Conservation (phyloP, 2,888 invertebrate species). For the Ashinkailepas kermadecensis region DNA sequence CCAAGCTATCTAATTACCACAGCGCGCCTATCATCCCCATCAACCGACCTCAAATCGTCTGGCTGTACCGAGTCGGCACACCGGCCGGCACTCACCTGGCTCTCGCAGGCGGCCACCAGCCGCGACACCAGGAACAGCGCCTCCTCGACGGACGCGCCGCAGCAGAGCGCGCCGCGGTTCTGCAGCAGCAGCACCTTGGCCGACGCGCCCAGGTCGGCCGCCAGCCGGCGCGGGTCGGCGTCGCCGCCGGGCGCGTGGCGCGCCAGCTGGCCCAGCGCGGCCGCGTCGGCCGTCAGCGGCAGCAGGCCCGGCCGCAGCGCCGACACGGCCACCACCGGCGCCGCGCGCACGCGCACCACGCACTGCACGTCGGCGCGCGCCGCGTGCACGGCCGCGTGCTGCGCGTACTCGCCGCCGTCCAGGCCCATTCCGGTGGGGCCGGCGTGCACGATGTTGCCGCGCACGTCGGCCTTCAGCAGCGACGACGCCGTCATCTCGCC, state of each 20-base stretch:
- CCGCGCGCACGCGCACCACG: slow-evolving; percentile 80
- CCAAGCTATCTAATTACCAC: too few species aligned
- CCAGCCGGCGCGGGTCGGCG: slow-evolving; percentile 70
- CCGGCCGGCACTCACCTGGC: slow-evolving; percentile 56
- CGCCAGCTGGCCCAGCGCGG: slow-evolving; percentile 81
- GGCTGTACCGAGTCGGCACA: neutral
- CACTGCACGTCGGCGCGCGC: slow-evolving; percentile 94
- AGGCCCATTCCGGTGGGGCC: slow-evolving; percentile 92
- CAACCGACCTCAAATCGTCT: neutral
- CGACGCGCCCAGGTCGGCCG: slow-evolving; percentile 82
- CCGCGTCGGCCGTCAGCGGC: slow-evolving; percentile 88
- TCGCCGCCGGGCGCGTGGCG: slow-evolving; percentile 68
- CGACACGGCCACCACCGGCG: slow-evolving; percentile 76
- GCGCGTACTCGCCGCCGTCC: slow-evolving; percentile 70
- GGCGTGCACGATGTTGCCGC: slow-evolving; percentile 47
- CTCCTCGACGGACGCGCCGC: slow-evolving; percentile 93
- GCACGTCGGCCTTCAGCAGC: slow-evolving; percentile 84
- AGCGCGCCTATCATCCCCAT: neutral
- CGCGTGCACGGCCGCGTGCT: slow-evolving; percentile 92
- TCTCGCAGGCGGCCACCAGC: slow-evolving; percentile 75
- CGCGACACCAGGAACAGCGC: slow-evolving; percentile 80
- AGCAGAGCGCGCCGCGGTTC: slow-evolving; percentile 84
- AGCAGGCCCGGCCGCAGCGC: slow-evolving; percentile 79
- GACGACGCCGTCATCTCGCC: slow-evolving; percentile 93
- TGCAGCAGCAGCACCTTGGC: slow-evolving; percentile 75